A percentile compares a stretch with the other conserved stretches of the same genome.
Conservation (phyloP, 2,113 vertebrate genomes). For the Pholis gunnellus region DNA sequence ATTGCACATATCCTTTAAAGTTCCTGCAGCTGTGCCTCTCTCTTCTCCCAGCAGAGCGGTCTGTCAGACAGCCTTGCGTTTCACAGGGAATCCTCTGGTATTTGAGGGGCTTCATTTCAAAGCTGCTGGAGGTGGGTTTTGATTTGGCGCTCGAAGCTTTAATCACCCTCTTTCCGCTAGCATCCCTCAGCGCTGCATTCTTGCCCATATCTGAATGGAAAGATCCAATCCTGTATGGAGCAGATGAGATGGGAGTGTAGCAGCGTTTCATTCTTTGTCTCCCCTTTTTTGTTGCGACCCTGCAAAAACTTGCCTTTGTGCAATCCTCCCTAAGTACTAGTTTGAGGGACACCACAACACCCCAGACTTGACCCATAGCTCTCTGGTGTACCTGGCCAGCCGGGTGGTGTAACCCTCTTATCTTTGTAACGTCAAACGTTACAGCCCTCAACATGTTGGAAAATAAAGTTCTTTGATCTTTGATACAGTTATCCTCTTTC, state of each 20-base stretch:
- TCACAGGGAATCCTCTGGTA: conserved; percentile 66
- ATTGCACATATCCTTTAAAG: conserved; percentile 40
- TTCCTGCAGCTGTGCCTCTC: conserved; percentile 54
- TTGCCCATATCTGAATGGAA: conserved; percentile 59
- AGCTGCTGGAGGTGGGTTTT: conserved; percentile 71
- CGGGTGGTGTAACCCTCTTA: not conserved
- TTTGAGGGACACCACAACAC: not conserved
- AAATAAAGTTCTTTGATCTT: not conserved
- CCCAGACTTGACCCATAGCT: not conserved
- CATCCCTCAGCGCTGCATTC: conserved; percentile 53
- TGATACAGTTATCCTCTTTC: not conserved
- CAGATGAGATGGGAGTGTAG: conserved; percentile 42
- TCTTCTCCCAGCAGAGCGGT: conserved; percentile 15
- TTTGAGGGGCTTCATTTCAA: conserved; percentile 74
- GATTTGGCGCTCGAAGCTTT: conserved; percentile 66
- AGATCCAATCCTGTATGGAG: conserved; percentile 44
- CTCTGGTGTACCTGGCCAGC: not conserved
- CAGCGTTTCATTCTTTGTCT: conserved; percentile 32
- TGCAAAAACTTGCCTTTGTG: not conserved
- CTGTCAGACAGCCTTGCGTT: conserved; percentile 64
- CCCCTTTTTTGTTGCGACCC: conserved; percentile 29
- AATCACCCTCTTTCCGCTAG: conserved; percentile 60
- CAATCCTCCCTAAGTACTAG: not conserved
- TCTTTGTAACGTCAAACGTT: conserved; percentile 1
- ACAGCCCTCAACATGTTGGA: not conserved